A percentile compares a stretch with the other conserved stretches of the same genome.
phyloP scores from a whole-genome alignment of 2,888 invertebrate species.

The Pristionchus exspectatus region DNA sequence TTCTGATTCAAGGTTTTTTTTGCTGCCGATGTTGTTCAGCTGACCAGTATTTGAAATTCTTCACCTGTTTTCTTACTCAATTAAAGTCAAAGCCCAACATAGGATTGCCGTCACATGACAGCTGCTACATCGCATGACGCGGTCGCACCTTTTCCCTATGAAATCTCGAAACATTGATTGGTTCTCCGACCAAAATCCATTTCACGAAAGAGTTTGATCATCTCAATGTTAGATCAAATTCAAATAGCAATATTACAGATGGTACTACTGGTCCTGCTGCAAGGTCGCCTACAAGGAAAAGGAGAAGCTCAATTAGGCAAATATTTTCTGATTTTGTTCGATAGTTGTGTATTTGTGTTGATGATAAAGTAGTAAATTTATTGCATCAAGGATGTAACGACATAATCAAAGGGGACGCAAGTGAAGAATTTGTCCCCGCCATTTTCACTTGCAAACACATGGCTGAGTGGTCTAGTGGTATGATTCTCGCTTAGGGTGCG shows the following conservation, averaged over 20 bases:
- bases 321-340: not conserved
- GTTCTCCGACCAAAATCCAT: no score
- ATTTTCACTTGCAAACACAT: not conserved
- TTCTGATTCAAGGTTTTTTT: no score
- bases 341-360: not conserved
- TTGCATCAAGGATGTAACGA: not conserved
- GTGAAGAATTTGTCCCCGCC: not conserved
- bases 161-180: not conserved
- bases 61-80: no score
- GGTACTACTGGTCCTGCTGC: slow-evolving; percentile 47
- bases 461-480: slow-evolving; percentile 75
- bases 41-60: no score
- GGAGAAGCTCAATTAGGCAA: slow-evolving; percentile 23
- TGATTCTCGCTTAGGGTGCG: slow-evolving; percentile 77
- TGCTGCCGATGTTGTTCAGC: no score
- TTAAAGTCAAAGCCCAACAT: no score
- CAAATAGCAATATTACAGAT: not conserved
- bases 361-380: not conserved
- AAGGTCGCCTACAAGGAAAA: slow-evolving; percentile 43
- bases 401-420: not conserved
- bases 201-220: no score
- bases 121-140: no score
- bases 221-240: not conserved
- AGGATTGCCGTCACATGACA: no score
- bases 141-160: no score